Conservation (phyloP, 2,113 vertebrate species). For the Brienomyrus brachyistius region DNA sequence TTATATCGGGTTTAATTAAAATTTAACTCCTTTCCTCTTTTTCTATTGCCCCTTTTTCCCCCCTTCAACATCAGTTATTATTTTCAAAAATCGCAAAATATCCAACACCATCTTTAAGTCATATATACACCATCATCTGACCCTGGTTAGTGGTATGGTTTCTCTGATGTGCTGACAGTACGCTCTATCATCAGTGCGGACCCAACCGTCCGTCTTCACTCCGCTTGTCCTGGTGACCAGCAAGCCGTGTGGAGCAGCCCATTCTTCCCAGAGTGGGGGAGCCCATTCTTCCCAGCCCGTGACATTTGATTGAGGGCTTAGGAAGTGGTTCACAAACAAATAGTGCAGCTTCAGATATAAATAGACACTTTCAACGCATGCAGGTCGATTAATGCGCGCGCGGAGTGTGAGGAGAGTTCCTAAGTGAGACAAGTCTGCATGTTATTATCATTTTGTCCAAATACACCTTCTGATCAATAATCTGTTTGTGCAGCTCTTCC, state of each 20-base stretch:
- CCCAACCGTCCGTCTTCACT: background rate
- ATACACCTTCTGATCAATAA: conserved; percentile 54
- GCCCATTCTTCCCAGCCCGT: background rate
- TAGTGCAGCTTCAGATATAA: background rate
- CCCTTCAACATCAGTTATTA: background rate
- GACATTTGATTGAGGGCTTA: background rate
- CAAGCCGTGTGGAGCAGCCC: background rate
- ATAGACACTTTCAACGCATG: background rate
- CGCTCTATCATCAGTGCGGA: background rate
- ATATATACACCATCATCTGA: background rate
- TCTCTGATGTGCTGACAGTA: background rate
- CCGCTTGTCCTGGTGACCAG: background rate
- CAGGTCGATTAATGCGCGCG: background rate
- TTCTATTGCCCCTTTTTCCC: background rate
- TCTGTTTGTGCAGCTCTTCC: conserved; percentile 36
- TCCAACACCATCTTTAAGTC: background rate
- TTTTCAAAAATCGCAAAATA: background rate
- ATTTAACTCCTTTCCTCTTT: background rate
- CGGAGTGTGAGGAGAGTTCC: background rate
- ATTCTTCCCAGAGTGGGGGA: background rate
- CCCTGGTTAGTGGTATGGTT: background rate
- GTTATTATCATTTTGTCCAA: conserved; percentile 25
- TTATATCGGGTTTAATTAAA: background rate
- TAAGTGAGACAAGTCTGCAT: background rate
- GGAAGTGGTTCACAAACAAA: background rate